Evolutionary conservation across 2,797 vertebrate genomes (phyloP).

Genomic region (Sciaenops ocellatus): DNA sequence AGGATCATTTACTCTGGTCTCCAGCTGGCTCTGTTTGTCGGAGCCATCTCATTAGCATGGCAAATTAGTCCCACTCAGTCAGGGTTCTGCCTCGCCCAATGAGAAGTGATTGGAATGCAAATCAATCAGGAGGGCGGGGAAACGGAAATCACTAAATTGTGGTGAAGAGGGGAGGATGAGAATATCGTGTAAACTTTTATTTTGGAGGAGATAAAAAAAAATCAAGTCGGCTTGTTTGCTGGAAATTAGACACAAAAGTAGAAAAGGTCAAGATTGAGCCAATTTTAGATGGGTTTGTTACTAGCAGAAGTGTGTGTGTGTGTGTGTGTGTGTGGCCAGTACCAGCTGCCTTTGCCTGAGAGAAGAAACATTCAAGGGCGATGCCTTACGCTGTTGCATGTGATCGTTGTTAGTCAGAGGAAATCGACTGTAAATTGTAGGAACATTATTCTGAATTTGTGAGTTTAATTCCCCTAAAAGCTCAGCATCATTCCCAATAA

Average conservation of each 20-base stretch:
- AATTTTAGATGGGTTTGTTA: slow-evolving; percentile 25
- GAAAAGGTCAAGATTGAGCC: slow-evolving; percentile 38
- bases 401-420: slow-evolving; percentile 40
- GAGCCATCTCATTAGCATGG: slow-evolving; percentile 98
- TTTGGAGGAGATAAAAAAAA: slow-evolving; percentile 30
- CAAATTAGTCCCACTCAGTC: slow-evolving; percentile 98
- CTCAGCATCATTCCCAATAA: slow-evolving; percentile 39
- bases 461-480: slow-evolving; percentile 68
- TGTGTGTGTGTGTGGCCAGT: neutral
- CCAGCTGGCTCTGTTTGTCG: slow-evolving; percentile 96
- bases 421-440: slow-evolving; percentile 49
- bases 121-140: slow-evolving; percentile 93
- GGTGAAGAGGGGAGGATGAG: slow-evolving; percentile 41
- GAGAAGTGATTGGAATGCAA: slow-evolving; percentile 96
- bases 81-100: slow-evolving; percentile 95
- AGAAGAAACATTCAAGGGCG: slow-evolving; percentile 10
- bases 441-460: slow-evolving; percentile 57
- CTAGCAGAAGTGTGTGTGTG: neutral
- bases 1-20: slow-evolving; percentile 99
- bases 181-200: slow-evolving; percentile 42
- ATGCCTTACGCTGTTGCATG: slow-evolving; percentile 7
- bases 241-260: slow-evolving; percentile 31
- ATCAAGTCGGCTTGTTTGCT: slow-evolving; percentile 31
- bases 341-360: neutral
- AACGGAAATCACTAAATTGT: slow-evolving; percentile 61